Evolutionary conservation across 2,888 invertebrate species (phyloP), one percentile per base, ranked within the genome.

Genomic region (Zonitis immaculata): DNA sequence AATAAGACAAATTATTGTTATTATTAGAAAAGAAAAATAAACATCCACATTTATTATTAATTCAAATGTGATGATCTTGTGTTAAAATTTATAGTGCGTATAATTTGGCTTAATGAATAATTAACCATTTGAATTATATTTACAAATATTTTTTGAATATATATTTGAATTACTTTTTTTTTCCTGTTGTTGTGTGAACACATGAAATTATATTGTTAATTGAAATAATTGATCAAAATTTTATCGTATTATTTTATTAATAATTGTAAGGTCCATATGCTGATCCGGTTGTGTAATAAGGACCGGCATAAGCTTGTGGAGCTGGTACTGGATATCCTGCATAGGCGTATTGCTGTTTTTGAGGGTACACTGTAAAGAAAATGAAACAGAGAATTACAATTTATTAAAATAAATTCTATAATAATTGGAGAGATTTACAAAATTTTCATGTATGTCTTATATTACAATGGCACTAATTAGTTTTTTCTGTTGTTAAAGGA

Each of bases 211-310:
- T 48, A 26, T 12, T 25, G 39, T 45, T 48, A 52, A 59, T 58
- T 54, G 51, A 58, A 57, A 22, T 4, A 56, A 55, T 54, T 53
- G n/a, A 32, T 42, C 42, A 45, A 56, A 44, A 39, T 59, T n/a
- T n/a, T n/a, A n/a, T 55, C 35, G 14, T 18, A 27, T 28, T n/a
- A 18, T 45, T 55, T 44, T 44, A 72, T 86, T 84, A 94, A 79
- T 94, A 94, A 79, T 93, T 93, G 81, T 94, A 94, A 47, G 92
- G 93, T 49, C 91, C 92, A 75, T 94, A 94, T 73, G 93, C 93
- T 47, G 93, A 91, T 69, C 92, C 92, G 76, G 91, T 83, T 61
- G 84, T 92, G 77, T 94, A 94, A 71, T 90, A 90, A 27, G 91
- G 91, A 35, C 89, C 89, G 53, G 92, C 88, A 78, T 93, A 93